These are phyloP conservation scores for Menura novaehollandiae DNA, from an alignment of 2,113 vertebrate genomes.

Conservation along the genomic window DNA sequence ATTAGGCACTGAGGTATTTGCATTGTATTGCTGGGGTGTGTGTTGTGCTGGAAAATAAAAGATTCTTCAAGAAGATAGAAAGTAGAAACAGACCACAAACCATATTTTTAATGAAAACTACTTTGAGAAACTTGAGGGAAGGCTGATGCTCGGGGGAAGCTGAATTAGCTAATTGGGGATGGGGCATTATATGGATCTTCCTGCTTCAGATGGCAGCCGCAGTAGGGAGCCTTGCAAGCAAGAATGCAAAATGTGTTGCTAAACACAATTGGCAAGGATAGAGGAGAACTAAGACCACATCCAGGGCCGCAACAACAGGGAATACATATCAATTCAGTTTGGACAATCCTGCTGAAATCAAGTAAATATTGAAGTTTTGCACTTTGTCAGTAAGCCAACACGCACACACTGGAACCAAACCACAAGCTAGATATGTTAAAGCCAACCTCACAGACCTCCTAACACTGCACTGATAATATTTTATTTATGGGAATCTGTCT, in stretches of 20 bases:
- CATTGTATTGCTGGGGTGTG: not conserved
- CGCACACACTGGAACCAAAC: constrained; percentile 26
- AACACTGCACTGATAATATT: constrained; percentile 17
- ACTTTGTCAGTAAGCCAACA: not conserved
- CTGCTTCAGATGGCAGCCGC: rapidly evolving
- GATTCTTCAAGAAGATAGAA: not conserved
- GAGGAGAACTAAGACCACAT: not conserved
- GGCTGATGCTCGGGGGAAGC: not conserved
- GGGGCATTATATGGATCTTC: not conserved
- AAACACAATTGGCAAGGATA: not conserved
- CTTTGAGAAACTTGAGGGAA: not conserved
- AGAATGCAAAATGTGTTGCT: not conserved
- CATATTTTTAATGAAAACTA: not conserved
- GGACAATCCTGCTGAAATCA: not conserved
- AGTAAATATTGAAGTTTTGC: not conserved
- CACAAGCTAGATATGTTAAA: not conserved
- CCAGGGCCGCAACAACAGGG: not conserved
- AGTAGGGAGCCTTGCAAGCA: not conserved
- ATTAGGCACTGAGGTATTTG: not conserved
- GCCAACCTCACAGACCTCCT: not conserved
- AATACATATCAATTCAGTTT: not conserved
- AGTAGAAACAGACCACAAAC: not conserved
- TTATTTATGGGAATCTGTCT: not conserved
- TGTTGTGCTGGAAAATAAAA: not conserved
- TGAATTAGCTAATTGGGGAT: not conserved